These are phyloP conservation scores for Pseudomyrmex cubaensis DNA, from an alignment of 1,140 invertebrate genomes.

Conservation along the genomic window DNA sequence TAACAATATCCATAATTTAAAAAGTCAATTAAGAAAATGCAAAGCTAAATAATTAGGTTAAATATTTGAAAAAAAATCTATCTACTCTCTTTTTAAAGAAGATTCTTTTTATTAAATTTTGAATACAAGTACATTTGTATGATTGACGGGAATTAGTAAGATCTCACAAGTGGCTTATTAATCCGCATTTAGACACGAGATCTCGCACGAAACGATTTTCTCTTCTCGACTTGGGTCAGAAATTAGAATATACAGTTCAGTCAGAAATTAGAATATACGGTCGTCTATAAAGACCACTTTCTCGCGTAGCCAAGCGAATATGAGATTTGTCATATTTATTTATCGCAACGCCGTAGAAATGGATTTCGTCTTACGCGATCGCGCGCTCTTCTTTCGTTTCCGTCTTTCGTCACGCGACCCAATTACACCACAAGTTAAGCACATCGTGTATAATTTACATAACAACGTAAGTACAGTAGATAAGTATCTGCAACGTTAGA, in stretches of 20 bases:
- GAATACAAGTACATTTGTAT: not conserved
- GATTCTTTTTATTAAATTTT: not conserved
- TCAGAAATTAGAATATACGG: slow-evolving; percentile 13
- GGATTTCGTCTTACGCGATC: slow-evolving; percentile 32
- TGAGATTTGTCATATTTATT: slow-evolving; percentile 46
- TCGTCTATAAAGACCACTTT: slow-evolving; percentile 50
- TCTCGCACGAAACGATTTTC: slow-evolving; percentile 36
- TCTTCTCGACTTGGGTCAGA: slow-evolving; percentile 22
- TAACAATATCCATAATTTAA: not conserved
- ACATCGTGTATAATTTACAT: slow-evolving; percentile 46
- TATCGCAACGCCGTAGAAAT: not conserved
- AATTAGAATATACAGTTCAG: slow-evolving; percentile 29
- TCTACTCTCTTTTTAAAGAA: not conserved
- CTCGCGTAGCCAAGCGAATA: not conserved
- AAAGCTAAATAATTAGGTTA: not conserved
- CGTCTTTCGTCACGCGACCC: slow-evolving; percentile 48
- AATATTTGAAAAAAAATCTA: not conserved
- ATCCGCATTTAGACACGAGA: slow-evolving; percentile 30
- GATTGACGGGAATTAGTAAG: not conserved
- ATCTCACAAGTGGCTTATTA: not conserved
- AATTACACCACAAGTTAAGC: slow-evolving; percentile 47
- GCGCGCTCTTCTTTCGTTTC: slow-evolving; percentile 28
- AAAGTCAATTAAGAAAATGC: not conserved
- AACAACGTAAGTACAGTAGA: not conserved
- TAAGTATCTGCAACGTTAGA: slow-evolving; percentile 6